phyloP scores from a whole-genome alignment of 53 echinoderm and acorn worm species.

The Holothuria leucospilota region DNA sequence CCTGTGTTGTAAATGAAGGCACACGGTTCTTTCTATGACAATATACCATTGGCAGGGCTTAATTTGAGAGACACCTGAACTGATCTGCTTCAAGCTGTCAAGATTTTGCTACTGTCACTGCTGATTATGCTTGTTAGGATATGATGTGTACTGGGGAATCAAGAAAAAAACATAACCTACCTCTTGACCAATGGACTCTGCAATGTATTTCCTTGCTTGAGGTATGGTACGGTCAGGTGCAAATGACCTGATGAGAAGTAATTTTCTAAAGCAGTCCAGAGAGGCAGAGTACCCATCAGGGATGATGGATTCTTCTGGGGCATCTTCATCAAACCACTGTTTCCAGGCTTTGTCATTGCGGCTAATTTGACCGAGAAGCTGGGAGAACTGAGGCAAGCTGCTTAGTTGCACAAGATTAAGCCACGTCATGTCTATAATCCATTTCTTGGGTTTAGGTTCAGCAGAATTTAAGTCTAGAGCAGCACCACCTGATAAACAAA shows the following conservation, averaged over 20 bases:
- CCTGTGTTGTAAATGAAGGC: too few species aligned
- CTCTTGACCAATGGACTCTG: conserved; percentile 89
- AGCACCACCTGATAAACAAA: conserved; percentile 78
- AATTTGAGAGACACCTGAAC: too few species aligned
- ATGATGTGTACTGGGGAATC: too few species aligned
- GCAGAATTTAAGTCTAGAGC: conserved; percentile 94
- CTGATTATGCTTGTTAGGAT: too few species aligned
- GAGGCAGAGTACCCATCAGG: conserved; percentile 98
- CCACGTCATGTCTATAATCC: conserved; percentile 98
- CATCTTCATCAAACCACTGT: conserved; percentile 96
- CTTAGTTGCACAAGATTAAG: conserved; percentile 94
- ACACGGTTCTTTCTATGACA: too few species aligned
- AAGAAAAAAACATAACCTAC: conserved; percentile 43
- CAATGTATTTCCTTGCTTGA: conserved; percentile 97
- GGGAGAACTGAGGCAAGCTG: conserved; percentile 92
- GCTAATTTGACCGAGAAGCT: conserved; percentile 87
- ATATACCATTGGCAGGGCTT: too few species aligned
- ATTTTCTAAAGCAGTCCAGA: conserved; percentile 91
- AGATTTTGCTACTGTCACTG: too few species aligned
- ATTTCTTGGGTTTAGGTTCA: conserved; percentile 97
- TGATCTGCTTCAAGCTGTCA: too few species aligned
- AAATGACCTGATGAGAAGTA: conserved; percentile 88
- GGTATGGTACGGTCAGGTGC: conserved; percentile 95
- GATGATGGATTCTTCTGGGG: conserved; percentile 90
- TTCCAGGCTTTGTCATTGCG: conserved; percentile 99